Evolutionary conservation across 2,113 vertebrate genomes (phyloP), one percentile per base, ranked within the genome.

Genomic region (Ameiurus melas): DNA sequence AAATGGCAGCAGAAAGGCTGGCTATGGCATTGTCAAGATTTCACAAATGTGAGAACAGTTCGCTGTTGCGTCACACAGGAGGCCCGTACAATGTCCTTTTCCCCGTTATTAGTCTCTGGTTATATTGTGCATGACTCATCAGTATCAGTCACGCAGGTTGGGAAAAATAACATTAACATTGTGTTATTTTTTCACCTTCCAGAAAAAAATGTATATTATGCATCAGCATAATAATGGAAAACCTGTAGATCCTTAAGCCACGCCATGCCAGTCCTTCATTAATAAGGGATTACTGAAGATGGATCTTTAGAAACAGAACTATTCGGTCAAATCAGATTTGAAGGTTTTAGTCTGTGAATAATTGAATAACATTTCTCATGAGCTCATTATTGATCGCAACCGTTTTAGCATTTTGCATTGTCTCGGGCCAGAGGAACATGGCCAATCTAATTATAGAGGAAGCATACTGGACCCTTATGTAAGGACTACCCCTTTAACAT

Each of bases 401-500:
- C 58, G 68, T 91, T 90, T 84, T 33, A 83, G 77, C 78, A 36
- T 85, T 84, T 87, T 57, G 84, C 77, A 82, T 89, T 87, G 88
- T 89, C 80, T 88, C 83, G 86, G 88, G 87, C 88, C 90, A 91
- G 84, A 86, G 84, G 81, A 87, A 83, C 89, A 85, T 14, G 20
- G 78, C 75, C 86, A 90, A 91, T 90, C 83, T 89, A 88, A 90
- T 92, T 91, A 91, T 57, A 60, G 58, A 83, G 86, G 88, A 89
- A 90, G 68, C 39, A 43, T 89, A 88, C 90, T 90, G 89, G 88
- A 87, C 62, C 86, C 84, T 70, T 64, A 85, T 89, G 75, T 70
- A 83, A 86, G 79, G 79, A 87, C 89, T 77, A 88, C 77, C 82
- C 62, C 27, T 83, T 86, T 91, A 92, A 92, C 85, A 79, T 58